Evolutionary conservation across 2,797 vertebrate species (phyloP).

Genomic region (Diglossa cyanea): DNA sequence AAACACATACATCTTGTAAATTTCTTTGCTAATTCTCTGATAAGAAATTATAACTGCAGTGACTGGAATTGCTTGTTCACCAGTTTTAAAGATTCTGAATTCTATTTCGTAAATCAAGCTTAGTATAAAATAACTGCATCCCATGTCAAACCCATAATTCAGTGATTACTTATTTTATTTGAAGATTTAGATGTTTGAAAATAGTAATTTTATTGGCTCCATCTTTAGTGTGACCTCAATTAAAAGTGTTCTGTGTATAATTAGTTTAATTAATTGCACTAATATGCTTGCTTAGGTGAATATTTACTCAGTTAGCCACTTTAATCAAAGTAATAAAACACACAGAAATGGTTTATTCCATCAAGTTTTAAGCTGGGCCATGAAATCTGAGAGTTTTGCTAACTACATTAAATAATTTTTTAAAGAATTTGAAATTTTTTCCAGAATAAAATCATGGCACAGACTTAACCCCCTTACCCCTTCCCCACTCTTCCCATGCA

Average conservation of each 20-base stretch:
- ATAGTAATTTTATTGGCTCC: not conserved
- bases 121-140: not conserved
- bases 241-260: not conserved
- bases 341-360: not conserved
- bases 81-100: not conserved
- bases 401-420: not conserved
- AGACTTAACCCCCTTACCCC: rapidly evolving
- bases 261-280: not conserved
- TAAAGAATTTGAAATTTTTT: not conserved
- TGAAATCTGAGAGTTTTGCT: not conserved
- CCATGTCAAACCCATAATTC: not conserved
- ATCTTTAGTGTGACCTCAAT: not conserved
- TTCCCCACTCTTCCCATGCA: not conserved
- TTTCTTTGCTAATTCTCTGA: not conserved
- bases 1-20: not conserved
- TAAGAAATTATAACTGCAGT: not conserved
- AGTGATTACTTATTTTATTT: not conserved
- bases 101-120: not conserved
- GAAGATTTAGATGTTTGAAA: not conserved
- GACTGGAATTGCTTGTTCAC: not conserved
- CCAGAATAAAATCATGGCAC: not conserved
- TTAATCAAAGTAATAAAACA: constrained; percentile 1
- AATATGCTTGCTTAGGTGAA: not conserved
- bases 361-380: not conserved
- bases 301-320: not conserved